phyloP scores from a whole-genome alignment of 2,113 vertebrate genomes.

The Madoqua kirkii region DNA sequence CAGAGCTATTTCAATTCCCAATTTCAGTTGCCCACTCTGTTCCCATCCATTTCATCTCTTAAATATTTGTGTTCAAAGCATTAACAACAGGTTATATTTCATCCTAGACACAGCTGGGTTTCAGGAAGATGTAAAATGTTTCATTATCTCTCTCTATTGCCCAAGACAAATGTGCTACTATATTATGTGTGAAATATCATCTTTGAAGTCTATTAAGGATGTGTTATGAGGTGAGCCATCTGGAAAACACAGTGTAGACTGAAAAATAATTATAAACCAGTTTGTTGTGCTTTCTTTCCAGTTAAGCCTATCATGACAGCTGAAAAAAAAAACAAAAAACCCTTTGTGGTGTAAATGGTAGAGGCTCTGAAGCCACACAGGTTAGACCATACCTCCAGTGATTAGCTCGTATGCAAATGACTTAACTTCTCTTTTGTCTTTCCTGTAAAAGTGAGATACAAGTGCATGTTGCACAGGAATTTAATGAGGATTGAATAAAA shows the following conservation, averaged over 20 bases:
- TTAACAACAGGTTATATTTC: slow-evolving; percentile 35
- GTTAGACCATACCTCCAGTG: not conserved
- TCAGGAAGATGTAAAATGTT: slow-evolving; percentile 13
- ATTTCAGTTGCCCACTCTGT: not conserved
- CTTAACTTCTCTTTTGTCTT: not conserved
- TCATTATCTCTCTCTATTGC: slow-evolving; percentile 25
- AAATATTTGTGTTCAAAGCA: not conserved
- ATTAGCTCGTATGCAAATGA: not conserved
- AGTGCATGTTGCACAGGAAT: not conserved
- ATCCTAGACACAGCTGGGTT: slow-evolving; percentile 27
- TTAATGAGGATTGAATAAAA: not conserved
- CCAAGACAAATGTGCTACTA: slow-evolving; percentile 45
- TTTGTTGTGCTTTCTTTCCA: not conserved
- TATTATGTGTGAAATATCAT: slow-evolving; percentile 30
- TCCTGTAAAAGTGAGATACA: not conserved
- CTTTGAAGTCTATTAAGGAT: slow-evolving; percentile 31
- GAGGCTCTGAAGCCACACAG: slow-evolving; percentile 1
- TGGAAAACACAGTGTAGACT: slow-evolving; percentile 30
- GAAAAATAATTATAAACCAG: slow-evolving; percentile 29
- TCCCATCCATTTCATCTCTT: not conserved
- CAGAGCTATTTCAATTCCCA: not conserved
- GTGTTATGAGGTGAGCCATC: slow-evolving; percentile 24
- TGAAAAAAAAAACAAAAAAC: not conserved
- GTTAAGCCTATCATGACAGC: not conserved
- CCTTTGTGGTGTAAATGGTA: not conserved